Evolutionary conservation across 2,888 invertebrate genomes (phyloP).

Genomic region (Melinaea marsaeus): DNA sequence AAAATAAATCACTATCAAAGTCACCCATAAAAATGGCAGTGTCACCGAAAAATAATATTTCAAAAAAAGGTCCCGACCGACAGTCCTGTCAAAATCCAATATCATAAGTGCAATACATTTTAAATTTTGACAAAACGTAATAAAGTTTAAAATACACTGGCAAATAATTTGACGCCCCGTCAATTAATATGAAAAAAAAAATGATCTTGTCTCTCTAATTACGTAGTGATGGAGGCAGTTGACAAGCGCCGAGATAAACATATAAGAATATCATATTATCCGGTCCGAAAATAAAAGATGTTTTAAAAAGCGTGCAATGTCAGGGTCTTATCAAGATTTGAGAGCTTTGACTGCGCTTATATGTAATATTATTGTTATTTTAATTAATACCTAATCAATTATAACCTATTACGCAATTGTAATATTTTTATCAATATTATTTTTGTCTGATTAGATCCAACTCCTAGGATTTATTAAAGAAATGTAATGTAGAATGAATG

Average conservation of each 20-base stretch:
- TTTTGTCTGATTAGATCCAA: too few species aligned
- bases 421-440: too few species aligned
- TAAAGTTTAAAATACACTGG: constrained; percentile 28
- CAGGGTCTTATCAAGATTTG: constrained; percentile 45
- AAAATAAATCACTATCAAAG: constrained; percentile 34
- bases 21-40: constrained; percentile 57
- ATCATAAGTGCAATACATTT: constrained; percentile 25
- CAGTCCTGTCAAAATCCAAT: constrained; percentile 44
- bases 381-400: too few species aligned
- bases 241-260: constrained; percentile 69
- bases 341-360: constrained; percentile 32
- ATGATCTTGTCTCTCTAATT: constrained; percentile 68
- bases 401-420: too few species aligned
- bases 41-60: constrained; percentile 65
- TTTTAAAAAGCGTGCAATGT: constrained; percentile 40
- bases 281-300: constrained; percentile 46
- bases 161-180: constrained; percentile 42
- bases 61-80: constrained; percentile 51
- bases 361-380: too few species aligned
- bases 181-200: constrained; percentile 71
- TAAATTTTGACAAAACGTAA: accelerated
- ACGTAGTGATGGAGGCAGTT: constrained; percentile 65
- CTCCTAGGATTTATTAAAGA: too few species aligned
- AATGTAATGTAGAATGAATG: too few species aligned
- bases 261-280: constrained; percentile 68